These are phyloP conservation scores for Liodrosophila aerea DNA, from an alignment of 2,888 invertebrate species.

Conservation along the genomic window DNA sequence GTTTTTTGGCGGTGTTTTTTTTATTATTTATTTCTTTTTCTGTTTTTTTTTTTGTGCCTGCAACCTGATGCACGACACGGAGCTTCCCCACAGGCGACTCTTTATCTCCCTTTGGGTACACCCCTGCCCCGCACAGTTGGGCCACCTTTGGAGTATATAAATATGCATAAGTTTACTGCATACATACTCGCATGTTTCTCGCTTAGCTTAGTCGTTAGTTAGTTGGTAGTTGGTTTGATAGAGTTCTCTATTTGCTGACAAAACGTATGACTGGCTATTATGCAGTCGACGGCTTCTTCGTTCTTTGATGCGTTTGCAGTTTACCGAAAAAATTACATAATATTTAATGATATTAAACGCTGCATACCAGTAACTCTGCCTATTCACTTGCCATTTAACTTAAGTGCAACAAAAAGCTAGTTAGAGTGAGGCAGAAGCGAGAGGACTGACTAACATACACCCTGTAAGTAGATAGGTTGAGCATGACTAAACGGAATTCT, in stretches of 20 bases:
- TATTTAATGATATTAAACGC: constrained; percentile 4
- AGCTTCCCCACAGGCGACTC: constrained; percentile 35
- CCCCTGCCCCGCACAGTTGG: constrained; percentile 14
- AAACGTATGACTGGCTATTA: constrained; percentile 1
- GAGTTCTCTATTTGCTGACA: constrained; percentile 14
- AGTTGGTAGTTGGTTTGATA: too few relatives aligned
- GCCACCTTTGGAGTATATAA: constrained; percentile 6
- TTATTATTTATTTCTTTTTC: neutral
- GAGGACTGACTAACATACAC: neutral
- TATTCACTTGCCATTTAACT: constrained; percentile 47
- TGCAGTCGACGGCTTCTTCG: neutral
- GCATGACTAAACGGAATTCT: too few relatives aligned
- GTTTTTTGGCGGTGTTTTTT: constrained; percentile 11
- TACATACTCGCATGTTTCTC: neutral
- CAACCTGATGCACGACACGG: constrained; percentile 43
- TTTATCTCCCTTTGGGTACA: constrained; percentile 39
- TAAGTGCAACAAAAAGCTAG: constrained; percentile 1
- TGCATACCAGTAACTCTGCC: constrained; percentile 3
- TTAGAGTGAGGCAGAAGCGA: neutral
- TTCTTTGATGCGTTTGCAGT: constrained; percentile 28
- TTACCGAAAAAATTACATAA: constrained; percentile 13
- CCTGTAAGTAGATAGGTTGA: too few relatives aligned
- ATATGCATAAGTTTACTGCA: neutral
- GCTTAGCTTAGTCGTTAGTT: too few relatives aligned
- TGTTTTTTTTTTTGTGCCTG: too few relatives aligned